Conservation (phyloP, 2,113 vertebrate genomes). For the Chrysochloris asiatica region DNA sequence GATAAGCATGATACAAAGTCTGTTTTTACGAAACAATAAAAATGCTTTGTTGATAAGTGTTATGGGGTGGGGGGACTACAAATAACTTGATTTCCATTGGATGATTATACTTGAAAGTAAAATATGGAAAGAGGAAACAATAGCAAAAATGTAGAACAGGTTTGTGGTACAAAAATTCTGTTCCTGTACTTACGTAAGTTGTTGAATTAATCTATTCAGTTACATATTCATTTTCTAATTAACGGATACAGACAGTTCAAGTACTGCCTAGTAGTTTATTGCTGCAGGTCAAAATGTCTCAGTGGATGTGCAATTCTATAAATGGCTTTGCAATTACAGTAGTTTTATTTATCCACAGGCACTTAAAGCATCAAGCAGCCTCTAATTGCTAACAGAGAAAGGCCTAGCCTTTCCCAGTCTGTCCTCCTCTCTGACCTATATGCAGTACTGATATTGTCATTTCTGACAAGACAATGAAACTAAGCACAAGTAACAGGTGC, state of each 20-base stretch:
- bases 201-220: conserved; percentile 26
- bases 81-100: neutral
- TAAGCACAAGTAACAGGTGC: neutral
- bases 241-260: conserved; percentile 69
- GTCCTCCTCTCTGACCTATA: conserved; percentile 45
- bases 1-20: neutral
- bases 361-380: conserved; percentile 61
- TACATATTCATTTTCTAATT: conserved; percentile 70
- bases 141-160: neutral
- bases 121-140: neutral
- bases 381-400: conserved; percentile 67
- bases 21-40: neutral
- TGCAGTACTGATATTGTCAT: conserved; percentile 26
- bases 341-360: conserved; percentile 73
- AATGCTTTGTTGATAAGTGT: neutral
- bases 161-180: neutral
- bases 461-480: conserved; percentile 57
- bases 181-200: neutral
- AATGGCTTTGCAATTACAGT: conserved; percentile 65
- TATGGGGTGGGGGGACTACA: neutral
- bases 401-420: conserved; percentile 24
- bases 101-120: neutral
- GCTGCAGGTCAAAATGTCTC: conserved; percentile 60
- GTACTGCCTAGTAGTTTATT: conserved; percentile 56
- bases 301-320: conserved; percentile 62